Base-by-base conservation (phyloP, 2,797 vertebrate species). In the Pseudocheirus occidentalis region DNA sequence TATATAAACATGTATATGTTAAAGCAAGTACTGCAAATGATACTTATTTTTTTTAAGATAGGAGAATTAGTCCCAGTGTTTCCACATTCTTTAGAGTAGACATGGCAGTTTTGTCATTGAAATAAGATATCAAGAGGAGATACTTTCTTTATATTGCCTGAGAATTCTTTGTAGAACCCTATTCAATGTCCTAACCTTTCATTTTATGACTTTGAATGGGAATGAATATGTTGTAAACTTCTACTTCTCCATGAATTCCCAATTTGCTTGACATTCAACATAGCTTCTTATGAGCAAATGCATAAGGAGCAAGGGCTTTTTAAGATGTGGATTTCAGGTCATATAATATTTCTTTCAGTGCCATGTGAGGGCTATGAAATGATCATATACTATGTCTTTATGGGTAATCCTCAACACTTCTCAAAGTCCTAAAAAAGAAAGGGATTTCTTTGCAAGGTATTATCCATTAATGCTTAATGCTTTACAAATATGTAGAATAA, bases 121-220 rank as follows among this genome's bases (percentile, higher is more conserved):
- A 95, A 90, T 90, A 18, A 24, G 12, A 40, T 50, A 11, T 55
- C 40, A 55, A 56, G 14, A 14, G 7, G 6, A 31, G 40, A 6
- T 7, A 14, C 18, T 90, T 50, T n/a, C 18, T 90, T 55, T n/a
- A 24, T 50, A 53, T 29, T 55, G 24, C 9, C 55, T 87, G 27
- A 50, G 40, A 87, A 87, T 46, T 87, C 21, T 73, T 73, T n/a
- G 13, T 40, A 62, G 14, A 46, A 52, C 54, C 87, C 53, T 58
- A 59, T 46, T 91, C 1, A 87, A 31, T 87, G 90, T 91, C 87
- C 28, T 92, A 28, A 50, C 91, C 40, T 87, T 93, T 95, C 14
- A 58, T 90, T 81, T 55, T 58, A 55, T 14, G 24, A 46, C 81
- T 90, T 90, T 54, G 1, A 24, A n/a, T 81, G 21, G 55, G 50